phyloP scores from a whole-genome alignment of 1,140 invertebrate genomes.

The Steinernema feltiae region DNA sequence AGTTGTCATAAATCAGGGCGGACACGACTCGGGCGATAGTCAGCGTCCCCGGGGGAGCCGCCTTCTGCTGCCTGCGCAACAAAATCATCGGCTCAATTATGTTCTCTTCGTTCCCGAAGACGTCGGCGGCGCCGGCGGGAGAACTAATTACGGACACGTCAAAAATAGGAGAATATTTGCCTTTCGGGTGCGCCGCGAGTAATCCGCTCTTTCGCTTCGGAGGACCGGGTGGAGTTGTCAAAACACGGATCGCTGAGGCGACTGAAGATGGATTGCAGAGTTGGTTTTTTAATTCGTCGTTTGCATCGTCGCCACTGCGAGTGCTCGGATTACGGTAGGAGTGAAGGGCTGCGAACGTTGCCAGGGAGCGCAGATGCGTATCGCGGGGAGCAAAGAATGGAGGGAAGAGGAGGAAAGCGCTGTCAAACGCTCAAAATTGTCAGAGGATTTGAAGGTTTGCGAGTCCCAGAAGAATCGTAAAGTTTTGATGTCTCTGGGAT shows the following conservation, averaged over 20 bases:
- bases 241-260: neutral
- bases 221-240: neutral
- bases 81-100: constrained; percentile 13
- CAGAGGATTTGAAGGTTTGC: neutral
- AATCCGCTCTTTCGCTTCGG: neutral
- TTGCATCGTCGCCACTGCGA: no score
- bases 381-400: neutral
- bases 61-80: neutral
- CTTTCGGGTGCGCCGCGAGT: neutral
- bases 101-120: neutral
- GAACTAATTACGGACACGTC: constrained; percentile 8
- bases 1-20: constrained; percentile 9
- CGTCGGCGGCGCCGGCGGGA: neutral
- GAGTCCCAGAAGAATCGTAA: neutral
- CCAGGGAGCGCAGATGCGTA: no score
- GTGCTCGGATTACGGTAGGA: no score
- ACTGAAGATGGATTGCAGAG: neutral
- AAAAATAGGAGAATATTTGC: neutral
- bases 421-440: neutral
- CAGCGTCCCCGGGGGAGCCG: neutral
- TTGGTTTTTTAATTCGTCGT: neutral
- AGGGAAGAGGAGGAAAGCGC: neutral
- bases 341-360: no score
- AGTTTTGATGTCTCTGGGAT: neutral
- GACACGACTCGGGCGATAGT: neutral